Conservation (phyloP, 2,113 vertebrate genomes). For the Neotragus moschatus region DNA sequence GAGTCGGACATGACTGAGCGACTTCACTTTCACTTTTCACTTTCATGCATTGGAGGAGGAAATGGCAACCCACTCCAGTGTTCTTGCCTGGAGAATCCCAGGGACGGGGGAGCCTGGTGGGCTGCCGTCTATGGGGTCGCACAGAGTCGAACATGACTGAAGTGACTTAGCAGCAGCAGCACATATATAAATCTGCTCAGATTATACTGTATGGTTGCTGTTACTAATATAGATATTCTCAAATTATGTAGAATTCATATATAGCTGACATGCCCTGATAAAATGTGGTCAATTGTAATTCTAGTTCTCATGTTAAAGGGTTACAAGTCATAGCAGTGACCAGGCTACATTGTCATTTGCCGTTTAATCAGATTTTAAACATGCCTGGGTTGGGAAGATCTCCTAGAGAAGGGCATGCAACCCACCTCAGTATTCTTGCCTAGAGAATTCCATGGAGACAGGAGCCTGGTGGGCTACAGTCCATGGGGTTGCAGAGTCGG, state of each 20-base stretch:
- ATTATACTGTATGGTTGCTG: background rate
- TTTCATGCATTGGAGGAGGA: too few relatives aligned
- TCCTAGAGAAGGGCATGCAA: background rate
- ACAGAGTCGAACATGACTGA: too few relatives aligned
- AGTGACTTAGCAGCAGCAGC: too few relatives aligned
- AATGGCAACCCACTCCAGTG: too few relatives aligned
- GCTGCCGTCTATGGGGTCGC: too few relatives aligned
- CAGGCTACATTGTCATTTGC: background rate
- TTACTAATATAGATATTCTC: background rate
- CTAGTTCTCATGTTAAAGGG: background rate
- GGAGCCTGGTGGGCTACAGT: background rate
- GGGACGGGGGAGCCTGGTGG: too few relatives aligned
- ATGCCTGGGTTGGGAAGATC: background rate
- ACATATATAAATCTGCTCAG: background rate
- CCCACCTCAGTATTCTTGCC: background rate
- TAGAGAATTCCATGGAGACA: background rate
- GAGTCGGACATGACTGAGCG: too few relatives aligned
- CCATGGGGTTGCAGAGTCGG: background rate
- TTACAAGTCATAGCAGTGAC: background rate
- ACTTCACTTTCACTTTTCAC: too few relatives aligned
- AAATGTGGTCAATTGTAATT: background rate
- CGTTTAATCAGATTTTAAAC: background rate
- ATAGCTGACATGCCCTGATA: background rate
- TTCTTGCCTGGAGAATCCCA: too few relatives aligned
- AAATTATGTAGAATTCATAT: background rate